These are phyloP conservation scores for Promerops cafer DNA, from an alignment of 2,113 vertebrate genomes.

Conservation along the genomic window DNA sequence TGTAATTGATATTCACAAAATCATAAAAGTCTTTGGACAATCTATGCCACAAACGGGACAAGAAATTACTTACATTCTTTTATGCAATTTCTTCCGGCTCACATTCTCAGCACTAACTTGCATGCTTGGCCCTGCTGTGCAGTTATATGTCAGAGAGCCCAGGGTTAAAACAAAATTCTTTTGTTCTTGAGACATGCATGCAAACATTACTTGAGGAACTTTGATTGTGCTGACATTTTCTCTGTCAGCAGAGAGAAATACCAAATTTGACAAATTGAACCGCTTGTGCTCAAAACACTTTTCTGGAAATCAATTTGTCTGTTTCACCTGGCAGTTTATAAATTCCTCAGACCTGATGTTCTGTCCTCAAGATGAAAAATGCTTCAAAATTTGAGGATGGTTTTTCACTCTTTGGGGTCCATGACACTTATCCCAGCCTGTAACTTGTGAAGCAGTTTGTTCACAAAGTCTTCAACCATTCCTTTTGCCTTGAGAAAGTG, in stretches of 20 bases:
- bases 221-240: slow-evolving; percentile 48
- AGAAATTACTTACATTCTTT: slow-evolving; percentile 8
- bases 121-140: background rate
- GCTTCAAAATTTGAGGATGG: background rate
- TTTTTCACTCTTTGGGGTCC: background rate
- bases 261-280: slow-evolving; percentile 28
- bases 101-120: background rate
- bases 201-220: background rate
- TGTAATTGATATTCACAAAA: slow-evolving; percentile 30
- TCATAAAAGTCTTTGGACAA: background rate
- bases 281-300: background rate
- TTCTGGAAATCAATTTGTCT: slow-evolving; percentile 38
- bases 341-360: slow-evolving; percentile 8
- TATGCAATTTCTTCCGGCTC: background rate
- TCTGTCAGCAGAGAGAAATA: background rate
- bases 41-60: background rate
- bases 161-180: background rate
- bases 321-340: background rate
- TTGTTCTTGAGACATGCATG: background rate
- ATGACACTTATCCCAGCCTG: background rate
- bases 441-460: background rate
- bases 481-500: background rate
- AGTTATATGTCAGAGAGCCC: background rate
- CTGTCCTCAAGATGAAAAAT: slow-evolving; percentile 20
- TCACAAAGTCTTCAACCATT: background rate